Base-by-base conservation (phyloP, 1,140 invertebrate genomes). In the Drosophila sucinea region DNA sequence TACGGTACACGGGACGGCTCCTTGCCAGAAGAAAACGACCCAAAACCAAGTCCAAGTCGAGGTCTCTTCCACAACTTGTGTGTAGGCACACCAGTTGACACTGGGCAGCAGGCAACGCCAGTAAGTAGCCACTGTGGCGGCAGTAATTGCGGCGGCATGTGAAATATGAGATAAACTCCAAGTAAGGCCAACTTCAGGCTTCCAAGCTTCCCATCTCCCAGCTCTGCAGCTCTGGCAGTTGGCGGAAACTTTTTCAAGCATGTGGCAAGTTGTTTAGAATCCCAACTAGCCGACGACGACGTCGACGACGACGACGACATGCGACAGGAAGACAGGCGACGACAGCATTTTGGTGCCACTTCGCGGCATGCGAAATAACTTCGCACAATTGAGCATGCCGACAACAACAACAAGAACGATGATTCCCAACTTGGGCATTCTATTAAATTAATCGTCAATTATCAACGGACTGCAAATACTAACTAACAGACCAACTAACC, bases 381-480 rank as follows among this genome's bases (percentile, higher is more conserved):
- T 89, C 85, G 84, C 84, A 81, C 84, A 89, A 89, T 89, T 79
- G 81, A 84, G 84, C 85, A 89, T 89, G 84, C 84, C 84, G 84
- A 83, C 83, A 73, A 66, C 77, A 73, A 60, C 35, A 11, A 38
- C 10, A 38, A 30, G 32, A 32, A 38, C 47, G 23, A 65, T 25
- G 38, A 56, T 60, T 72, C 84, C 84, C 79, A 89, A 89, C 84
- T 89, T 89, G 85, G 84, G 81, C 85, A 89, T 89, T 84, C 77
- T 89, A 89, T 89, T 89, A 89, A 89, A 89, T 89, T 89, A 89
- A 89, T 89, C 84, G 84, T 89, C 84, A 89, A 89, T 89, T 89
- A 89, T 89, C 80, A 89, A 84, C 73, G 84, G 73, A 62, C 73
- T 68, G 73, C 73, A 75, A 75, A 75, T 68, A 51, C 23, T 51